Base-by-base conservation (phyloP, 2,797 vertebrate genomes). In the Zalophus californianus region DNA sequence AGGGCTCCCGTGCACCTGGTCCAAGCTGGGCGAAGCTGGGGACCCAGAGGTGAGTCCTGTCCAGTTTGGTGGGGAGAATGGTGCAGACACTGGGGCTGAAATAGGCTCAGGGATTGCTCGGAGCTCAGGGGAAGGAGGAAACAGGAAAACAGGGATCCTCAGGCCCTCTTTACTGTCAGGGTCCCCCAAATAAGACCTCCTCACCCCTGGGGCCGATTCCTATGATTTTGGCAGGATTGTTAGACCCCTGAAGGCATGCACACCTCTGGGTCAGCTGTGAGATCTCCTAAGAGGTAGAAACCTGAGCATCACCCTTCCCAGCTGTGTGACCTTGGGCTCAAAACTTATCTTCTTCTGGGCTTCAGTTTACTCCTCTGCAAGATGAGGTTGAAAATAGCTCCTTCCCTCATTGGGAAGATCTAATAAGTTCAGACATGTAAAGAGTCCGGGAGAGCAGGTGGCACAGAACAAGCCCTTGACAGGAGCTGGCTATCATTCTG, bases 301-400 rank as follows among this genome's bases (percentile, higher is more conserved):
- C 66, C 41, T 62, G 23, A 41, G 68, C 15, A 75, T 62, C 20
- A 4, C 23, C 56, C 6, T 84, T 93, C 70, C 41, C 20, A 38
- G 27, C 20, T 84, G 15, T 32, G 64, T 14, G 29, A 85, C 18
- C 14, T 86, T 21, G 0, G 20, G 29, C 54, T 93, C 44, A 91
- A 93, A 83, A 72, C 35, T 44, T 38, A 32, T 9, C 38, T 21
- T 89, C 32, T 66, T 50, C 23, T 58, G 70, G 13, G 16, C 23
- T 41, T 70, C 52, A 18, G n/a, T 60, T 87, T 97, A 62, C 70
- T 91, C 83, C 70, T 54, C 54, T 87, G 54, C 77, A 60, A 84
- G 83, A 27, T 64, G 54, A 84, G 32, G 21, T 14, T 85, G 82
- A 84, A 88, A 75, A 93, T 4, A 73, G 44, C 87, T 79, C 25